Conservation (phyloP, 2,888 invertebrate genomes). For the Branchipolynoe longqiensis region DNA sequence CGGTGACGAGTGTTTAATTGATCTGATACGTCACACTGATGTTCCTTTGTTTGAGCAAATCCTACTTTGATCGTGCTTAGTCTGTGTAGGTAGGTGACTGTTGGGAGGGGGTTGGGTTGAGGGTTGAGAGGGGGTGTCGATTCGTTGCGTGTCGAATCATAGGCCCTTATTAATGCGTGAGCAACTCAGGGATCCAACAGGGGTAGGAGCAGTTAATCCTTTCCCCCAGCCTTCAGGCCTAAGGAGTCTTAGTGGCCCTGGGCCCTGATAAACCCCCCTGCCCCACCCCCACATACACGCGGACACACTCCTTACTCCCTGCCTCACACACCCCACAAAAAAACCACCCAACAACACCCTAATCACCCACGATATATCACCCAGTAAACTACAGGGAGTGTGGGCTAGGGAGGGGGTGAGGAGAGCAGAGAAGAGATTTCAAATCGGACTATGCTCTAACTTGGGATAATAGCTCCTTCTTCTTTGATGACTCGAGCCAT, state of each 20-base stretch:
- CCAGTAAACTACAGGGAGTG: neutral
- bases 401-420: neutral
- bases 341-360: conserved; percentile 29
- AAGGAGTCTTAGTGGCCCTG: conserved; percentile 11
- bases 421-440: neutral
- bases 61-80: no score
- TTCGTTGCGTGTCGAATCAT: conserved; percentile 18
- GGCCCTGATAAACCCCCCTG: no score
- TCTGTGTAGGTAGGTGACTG: no score
- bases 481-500: conserved; percentile 37
- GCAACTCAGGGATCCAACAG: conserved; percentile 8
- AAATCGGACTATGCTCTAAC: conserved; percentile 2
- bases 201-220: conserved; percentile 26
- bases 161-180: neutral
- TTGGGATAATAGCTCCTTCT: conserved; percentile 32
- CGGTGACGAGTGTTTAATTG: no score
- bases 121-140: no score
- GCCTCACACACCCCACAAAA: neutral
- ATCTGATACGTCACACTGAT: no score
- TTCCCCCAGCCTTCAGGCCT: neutral
- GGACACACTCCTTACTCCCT: no score
- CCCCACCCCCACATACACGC: no score
- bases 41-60: no score
- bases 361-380: conserved; percentile 12
- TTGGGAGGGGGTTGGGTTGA: no score